phyloP scores from a whole-genome alignment of 2,888 invertebrate species.

The Cephus runcator region DNA sequence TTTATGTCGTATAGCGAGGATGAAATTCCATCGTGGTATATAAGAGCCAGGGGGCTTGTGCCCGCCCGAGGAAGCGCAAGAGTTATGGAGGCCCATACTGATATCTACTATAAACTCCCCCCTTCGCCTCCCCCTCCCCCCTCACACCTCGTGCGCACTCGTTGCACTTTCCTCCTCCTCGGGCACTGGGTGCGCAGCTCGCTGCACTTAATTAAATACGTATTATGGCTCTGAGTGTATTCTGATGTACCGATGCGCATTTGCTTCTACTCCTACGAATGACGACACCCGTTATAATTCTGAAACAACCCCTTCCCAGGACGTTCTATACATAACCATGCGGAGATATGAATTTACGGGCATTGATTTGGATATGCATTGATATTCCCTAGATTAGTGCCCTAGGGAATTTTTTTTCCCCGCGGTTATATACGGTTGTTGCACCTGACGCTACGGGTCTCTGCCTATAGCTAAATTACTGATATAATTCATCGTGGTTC shows the following conservation, averaged over 20 bases:
- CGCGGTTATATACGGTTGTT: no score
- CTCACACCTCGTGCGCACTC: constrained; percentile 8
- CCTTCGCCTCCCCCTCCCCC: constrained; percentile 15
- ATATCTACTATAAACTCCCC: constrained; percentile 52
- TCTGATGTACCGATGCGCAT: constrained; percentile 46
- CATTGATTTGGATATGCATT: background rate
- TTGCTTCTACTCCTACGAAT: background rate
- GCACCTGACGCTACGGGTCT: no score
- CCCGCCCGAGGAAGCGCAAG: constrained; percentile 40
- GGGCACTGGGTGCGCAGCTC: constrained; percentile 28
- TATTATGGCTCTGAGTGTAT: constrained; percentile 63
- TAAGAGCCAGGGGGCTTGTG: constrained; percentile 29
- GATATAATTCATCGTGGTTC: background rate
- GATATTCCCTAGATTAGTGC: background rate
- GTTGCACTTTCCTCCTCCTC: constrained; percentile 25
- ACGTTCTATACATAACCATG: background rate
- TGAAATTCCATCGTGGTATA: constrained; percentile 57
- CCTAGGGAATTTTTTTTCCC: background rate
- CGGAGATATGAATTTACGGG: background rate
- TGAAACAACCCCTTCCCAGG: background rate
- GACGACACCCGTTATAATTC: background rate
- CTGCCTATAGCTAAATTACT: background rate
- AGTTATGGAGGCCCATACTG: constrained; percentile 50
- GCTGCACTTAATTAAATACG: constrained; percentile 61
- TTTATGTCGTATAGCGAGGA: constrained; percentile 56